Conservation (phyloP, 2,888 invertebrate species). For the Scelioninae gen. 1 region DNA sequence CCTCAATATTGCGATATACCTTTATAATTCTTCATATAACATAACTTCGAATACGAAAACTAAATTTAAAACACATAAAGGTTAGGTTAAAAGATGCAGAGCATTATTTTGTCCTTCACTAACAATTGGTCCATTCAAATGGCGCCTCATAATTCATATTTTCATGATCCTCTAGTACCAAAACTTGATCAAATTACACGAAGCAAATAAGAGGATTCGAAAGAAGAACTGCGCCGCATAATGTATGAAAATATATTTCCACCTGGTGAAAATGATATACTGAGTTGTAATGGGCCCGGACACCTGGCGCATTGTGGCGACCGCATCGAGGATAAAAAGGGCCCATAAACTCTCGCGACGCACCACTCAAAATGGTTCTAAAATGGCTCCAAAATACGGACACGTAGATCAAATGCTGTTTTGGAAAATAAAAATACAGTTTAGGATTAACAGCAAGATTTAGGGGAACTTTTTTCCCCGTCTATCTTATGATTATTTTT, state of each 20-base stretch:
- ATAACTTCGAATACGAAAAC: too few species aligned
- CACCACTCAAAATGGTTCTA: constrained; percentile 80
- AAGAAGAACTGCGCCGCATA: constrained; percentile 37
- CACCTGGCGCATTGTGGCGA: constrained; percentile 71
- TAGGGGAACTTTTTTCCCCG: too few species aligned
- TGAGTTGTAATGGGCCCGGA: constrained; percentile 83
- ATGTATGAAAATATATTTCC: constrained; percentile 69
- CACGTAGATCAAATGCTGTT: constrained; percentile 64
- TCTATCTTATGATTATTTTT: too few species aligned
- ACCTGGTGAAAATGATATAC: constrained; percentile 82
- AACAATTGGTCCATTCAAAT: constrained; percentile 47
- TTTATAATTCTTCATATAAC: too few species aligned
- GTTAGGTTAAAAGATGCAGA: too few species aligned
- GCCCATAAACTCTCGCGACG: constrained; percentile 79
- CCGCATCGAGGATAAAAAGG: constrained; percentile 62
- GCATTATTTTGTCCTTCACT: constrained; percentile 40
- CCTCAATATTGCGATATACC: too few species aligned
- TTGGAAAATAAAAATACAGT: constrained; percentile 77
- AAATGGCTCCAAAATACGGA: constrained; percentile 79
- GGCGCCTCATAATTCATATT: constrained; percentile 52
- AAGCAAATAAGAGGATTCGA: constrained; percentile 56
- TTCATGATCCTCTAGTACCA: constrained; percentile 46
- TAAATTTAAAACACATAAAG: too few species aligned
- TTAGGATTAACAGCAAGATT: constrained; percentile 79
- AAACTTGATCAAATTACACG: constrained; percentile 63